Evolutionary conservation across 2,888 invertebrate species (phyloP).

Genomic region (Sarcophaga variegata): DNA sequence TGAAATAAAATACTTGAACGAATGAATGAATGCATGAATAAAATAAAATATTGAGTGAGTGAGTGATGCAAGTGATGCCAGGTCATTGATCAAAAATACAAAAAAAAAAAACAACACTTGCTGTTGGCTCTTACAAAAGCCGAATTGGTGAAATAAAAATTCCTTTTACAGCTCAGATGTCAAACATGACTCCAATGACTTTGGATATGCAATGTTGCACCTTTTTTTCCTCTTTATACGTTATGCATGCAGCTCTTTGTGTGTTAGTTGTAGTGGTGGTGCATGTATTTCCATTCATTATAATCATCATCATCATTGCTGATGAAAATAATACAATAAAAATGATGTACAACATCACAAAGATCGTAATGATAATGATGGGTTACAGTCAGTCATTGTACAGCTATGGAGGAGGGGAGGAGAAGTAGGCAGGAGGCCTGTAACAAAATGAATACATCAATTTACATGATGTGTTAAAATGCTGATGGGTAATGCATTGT

Average conservation of each 20-base stretch:
- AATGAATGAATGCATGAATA: constrained; percentile 53
- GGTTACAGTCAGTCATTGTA: too few relatives aligned
- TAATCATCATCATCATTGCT: constrained; percentile 32
- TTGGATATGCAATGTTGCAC: constrained; percentile 63
- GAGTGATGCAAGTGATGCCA: constrained; percentile 40
- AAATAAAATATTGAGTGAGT: constrained; percentile 26
- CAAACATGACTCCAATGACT: constrained; percentile 37
- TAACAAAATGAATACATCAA: constrained; percentile 69
- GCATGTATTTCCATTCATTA: constrained; percentile 36
- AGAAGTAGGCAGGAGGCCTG: background rate
- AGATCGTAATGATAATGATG: constrained; percentile 48
- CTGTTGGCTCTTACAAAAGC: constrained; percentile 17
- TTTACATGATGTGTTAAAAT: constrained; percentile 69
- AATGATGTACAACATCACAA: constrained; percentile 12
- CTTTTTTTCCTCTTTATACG: constrained; percentile 24
- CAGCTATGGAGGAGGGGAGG: too few relatives aligned
- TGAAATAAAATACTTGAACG: constrained; percentile 37
- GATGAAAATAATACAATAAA: constrained; percentile 1
- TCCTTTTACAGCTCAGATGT: constrained; percentile 54
- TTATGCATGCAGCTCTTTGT: constrained; percentile 1
- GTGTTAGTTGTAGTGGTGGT: background rate
- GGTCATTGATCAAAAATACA: constrained; percentile 66
- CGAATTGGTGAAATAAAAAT: constrained; percentile 39
- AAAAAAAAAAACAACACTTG: constrained; percentile 50
- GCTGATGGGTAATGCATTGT: constrained; percentile 63